phyloP scores from a whole-genome alignment of 2,888 invertebrate species.

The Carterocephalus palaemon region DNA sequence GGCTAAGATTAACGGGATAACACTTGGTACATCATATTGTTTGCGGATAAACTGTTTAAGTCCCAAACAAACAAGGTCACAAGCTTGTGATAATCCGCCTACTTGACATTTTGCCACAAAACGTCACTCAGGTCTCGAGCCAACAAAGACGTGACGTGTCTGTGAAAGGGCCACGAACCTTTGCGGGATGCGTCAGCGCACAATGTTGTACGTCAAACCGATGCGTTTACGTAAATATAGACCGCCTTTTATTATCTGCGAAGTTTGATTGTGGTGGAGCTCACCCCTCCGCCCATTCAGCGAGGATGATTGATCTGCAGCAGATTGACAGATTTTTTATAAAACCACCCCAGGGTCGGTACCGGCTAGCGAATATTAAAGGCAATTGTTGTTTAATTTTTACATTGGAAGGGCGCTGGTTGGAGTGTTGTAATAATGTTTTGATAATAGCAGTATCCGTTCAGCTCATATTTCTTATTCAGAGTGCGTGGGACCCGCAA shows the following conservation, averaged over 20 bases:
- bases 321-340: slow-evolving; percentile 78
- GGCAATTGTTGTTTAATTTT: slow-evolving; percentile 80
- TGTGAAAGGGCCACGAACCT: slow-evolving; percentile 44
- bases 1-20: background rate
- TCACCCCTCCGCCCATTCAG: slow-evolving; percentile 70
- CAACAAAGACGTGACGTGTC: slow-evolving; percentile 49
- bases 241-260: slow-evolving; percentile 72
- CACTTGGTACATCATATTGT: slow-evolving; percentile 5
- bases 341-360: slow-evolving; percentile 65
- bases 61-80: slow-evolving; percentile 19
- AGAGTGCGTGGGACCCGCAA: slow-evolving; percentile 68
- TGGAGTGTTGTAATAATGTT: slow-evolving; percentile 79
- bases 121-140: slow-evolving; percentile 56
- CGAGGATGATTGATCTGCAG: slow-evolving; percentile 75
- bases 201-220: slow-evolving; percentile 71
- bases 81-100: slow-evolving; percentile 41
- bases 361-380: slow-evolving; percentile 74
- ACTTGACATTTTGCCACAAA: slow-evolving; percentile 54
- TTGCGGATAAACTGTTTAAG: slow-evolving; percentile 14
- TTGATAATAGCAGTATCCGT: slow-evolving; percentile 78
- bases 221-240: slow-evolving; percentile 76
- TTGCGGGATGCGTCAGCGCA: slow-evolving; percentile 57
- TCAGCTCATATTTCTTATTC: slow-evolving; percentile 78
- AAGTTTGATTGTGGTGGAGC: slow-evolving; percentile 63
- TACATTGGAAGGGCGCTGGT: slow-evolving; percentile 71